Percentiles rank a stretch among this genome's conserved stretches.
These are phyloP conservation scores for Phacellophora camtschatica DNA, from an alignment of 30 jellyfish, hydroid and myxozoan species.

Conservation along the genomic window DNA sequence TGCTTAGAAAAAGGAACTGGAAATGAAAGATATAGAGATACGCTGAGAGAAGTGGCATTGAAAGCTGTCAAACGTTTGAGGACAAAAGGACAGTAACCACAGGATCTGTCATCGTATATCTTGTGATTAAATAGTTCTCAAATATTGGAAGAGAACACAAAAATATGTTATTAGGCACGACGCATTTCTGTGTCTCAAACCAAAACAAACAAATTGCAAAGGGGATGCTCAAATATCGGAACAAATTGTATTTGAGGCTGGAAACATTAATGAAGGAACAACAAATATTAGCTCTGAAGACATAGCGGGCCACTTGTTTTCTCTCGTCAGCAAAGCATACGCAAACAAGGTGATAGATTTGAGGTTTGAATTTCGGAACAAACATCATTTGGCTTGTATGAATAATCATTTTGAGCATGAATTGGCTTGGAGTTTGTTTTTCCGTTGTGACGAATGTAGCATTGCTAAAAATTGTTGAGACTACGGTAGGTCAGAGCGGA, in stretches of 20 bases:
- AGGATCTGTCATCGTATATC: constrained; percentile 37
- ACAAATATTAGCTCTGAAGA: background rate
- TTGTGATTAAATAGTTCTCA: constrained; percentile 25
- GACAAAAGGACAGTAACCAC: constrained; percentile 34
- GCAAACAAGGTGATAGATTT: constrained; percentile 10
- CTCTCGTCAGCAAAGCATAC: no score
- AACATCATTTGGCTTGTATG: constrained; percentile 23
- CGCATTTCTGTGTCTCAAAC: no score
- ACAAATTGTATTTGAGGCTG: background rate
- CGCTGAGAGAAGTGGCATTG: constrained; percentile 36
- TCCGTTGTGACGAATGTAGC: no score
- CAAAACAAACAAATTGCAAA: no score
- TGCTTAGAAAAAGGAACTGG: no score
- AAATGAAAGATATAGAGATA: constrained; percentile 11
- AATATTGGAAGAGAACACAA: no score
- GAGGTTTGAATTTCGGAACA: constrained; percentile 58
- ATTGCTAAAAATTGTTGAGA: background rate
- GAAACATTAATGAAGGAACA: background rate
- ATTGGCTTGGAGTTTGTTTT: constrained; percentile 23
- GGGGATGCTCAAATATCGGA: no score
- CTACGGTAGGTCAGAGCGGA: background rate
- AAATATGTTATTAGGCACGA: no score
- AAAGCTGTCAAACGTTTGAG: constrained; percentile 32
- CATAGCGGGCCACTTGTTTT: background rate
- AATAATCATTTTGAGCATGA: constrained; percentile 4